Evolutionary conservation across 2,888 invertebrate species (phyloP), one percentile per base, ranked within the genome.

Genomic region (Conistra vaccinii): DNA sequence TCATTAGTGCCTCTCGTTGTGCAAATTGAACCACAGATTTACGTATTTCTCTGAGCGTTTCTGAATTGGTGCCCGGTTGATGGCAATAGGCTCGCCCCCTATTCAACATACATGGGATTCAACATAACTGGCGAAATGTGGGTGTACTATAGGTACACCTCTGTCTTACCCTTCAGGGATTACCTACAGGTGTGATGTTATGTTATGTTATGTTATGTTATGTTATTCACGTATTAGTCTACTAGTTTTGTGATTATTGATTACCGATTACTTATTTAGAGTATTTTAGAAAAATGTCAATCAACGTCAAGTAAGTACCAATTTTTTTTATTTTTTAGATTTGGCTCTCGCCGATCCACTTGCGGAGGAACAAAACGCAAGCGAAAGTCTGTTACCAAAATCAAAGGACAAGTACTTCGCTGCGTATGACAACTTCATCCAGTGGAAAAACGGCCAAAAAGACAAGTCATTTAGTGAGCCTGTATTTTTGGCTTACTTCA

Each of bases 401-500:
- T 20, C 55, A 9, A 55, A n/a, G 29, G 35, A 26, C 3, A 57
- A 39, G 58, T 26, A 78, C 48, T 23, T 12, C 39, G 1, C 39
- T 9, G 48, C n/a, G 6, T 75, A 78, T 48, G 57, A 69, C 26
- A 75, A 78, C 23, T 78, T 75, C 14, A 39, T 78, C 0, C n/a
- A 32, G 2, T 75, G 75, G 69, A 75, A 48, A 78, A 26, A 3
- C 3, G 32, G 6, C 17, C 67, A 68, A n/a, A 78, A 78, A 9
- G 6, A 45, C 6, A 20, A 29, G 3, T 57, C 75, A 32, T 75
- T 75, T 23, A 69, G 45, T 48, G 78, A 75, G 29, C 29, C 48
- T 12, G 78, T 75, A 26, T 75, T 75, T 57, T 23, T 75, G 48
- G 23, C 57, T 42, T 75, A 75, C 26, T 75, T 75, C 70, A 75